Percentiles rank a stretch among this genome's conserved stretches.
Conservation (phyloP, 2,113 vertebrate species). For the Propithecus coquereli region DNA sequence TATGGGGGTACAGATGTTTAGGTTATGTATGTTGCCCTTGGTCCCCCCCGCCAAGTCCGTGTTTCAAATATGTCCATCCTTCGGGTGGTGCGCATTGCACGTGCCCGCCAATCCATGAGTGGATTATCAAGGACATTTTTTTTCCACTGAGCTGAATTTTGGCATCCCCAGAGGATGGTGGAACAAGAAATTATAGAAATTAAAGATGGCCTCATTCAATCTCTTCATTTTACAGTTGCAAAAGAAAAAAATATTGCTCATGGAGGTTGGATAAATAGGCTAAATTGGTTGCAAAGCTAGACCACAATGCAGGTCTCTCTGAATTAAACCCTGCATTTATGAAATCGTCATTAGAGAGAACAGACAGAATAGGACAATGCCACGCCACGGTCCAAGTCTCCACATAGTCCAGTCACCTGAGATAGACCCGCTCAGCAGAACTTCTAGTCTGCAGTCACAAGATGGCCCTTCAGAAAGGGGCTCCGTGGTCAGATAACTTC, state of each 20-base stretch:
- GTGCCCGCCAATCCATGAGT: no score
- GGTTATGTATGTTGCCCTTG: no score
- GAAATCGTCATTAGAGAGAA: background rate
- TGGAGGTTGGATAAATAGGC: background rate
- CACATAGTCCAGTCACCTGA: background rate
- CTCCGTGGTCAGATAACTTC: background rate
- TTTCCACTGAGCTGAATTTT: constrained; percentile 1
- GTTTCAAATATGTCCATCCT: no score
- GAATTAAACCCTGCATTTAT: no score
- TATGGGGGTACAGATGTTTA: no score
- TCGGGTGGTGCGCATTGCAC: no score
- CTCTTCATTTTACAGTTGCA: background rate
- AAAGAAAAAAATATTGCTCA: background rate
- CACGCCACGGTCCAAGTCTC: background rate
- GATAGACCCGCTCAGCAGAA: background rate
- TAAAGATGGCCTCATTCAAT: background rate
- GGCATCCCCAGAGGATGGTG: background rate
- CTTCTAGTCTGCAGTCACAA: background rate
- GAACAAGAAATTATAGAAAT: background rate
- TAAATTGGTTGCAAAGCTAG: background rate
- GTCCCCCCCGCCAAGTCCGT: no score
- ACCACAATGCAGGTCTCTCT: background rate
- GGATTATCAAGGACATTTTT: constrained; percentile 55
- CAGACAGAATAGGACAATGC: no score
- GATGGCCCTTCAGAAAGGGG: background rate